Base-by-base conservation (phyloP, 2,888 invertebrate species). In the Siphonodentalium dalli region DNA sequence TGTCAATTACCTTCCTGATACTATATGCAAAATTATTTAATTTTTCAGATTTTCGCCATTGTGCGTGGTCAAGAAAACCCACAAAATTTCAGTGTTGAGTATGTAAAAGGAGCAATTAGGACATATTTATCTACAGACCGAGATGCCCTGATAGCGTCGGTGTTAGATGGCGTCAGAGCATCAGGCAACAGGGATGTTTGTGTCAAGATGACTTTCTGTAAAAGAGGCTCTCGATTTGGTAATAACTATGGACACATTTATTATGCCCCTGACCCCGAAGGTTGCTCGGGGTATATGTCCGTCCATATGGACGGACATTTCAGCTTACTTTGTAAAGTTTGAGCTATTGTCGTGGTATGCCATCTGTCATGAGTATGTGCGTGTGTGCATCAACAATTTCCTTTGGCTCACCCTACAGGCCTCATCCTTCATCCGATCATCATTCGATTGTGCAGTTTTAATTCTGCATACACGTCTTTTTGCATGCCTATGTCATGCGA, bases 111-210 rank as follows among this genome's bases (percentile, higher is more conserved):
- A 27, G 89, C 92, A 71, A 87, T 89, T 23, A 86, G 96, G 44
- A 90, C 89, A 23, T 99, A 96, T 80, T 88, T 89, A 44, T 92
- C 97, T 13, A 93, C 94, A 24, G 97, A 98, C 82, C 87, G 99
- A 69, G 99, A 99, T 83, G 92, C 97, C 0, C 83, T 99, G 54
- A 83, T 99, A 58, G 97, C 99, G 0, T 95, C 98, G 0, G 82
- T 99, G 40, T 82, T 99, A 68, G 99, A 99, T 83, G 96, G 97
- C 29, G 96, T 97, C 13, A 86, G 99, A 58, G 94, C 96, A 1
- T 93, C 96, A 31, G 98, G 99, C 0, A 99, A 99, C 83, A 88
- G 92, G 72, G 95, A 98, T 83, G 92, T 97, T 3, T 95, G 96
- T 82, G 92, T 98, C 15, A 90, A 91, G 54, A 93, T 94, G 85